These are phyloP conservation scores for cattle (Bos taurus) DNA, from an alignment of 2,113 vertebrate genomes.

Conservation along the genomic window ARS-UCD2.0 NC_037338.1:86571001-86571500, in stretches of 20 bases:
- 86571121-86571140: slow-evolving; percentile 16
- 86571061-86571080: neutral
- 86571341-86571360: neutral
- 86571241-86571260: neutral
- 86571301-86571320: neutral
- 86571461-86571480: neutral
- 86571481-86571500: neutral
- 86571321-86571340: neutral
- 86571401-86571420: neutral
- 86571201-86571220: neutral
- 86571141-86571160: neutral
- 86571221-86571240: neutral
- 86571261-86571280: slow-evolving; percentile 1
- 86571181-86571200: neutral
- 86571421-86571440: neutral
- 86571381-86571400: neutral
- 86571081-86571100: neutral
- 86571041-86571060: neutral
- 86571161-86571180: neutral
- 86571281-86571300: neutral
- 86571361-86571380: neutral
- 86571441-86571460: neutral
- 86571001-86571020: slow-evolving; percentile 94
- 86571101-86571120: slow-evolving; percentile 30
- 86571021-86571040: slow-evolving; percentile 33